Conservation (phyloP, 1,140 invertebrate genomes). For the Campoletis sonorensis region DNA sequence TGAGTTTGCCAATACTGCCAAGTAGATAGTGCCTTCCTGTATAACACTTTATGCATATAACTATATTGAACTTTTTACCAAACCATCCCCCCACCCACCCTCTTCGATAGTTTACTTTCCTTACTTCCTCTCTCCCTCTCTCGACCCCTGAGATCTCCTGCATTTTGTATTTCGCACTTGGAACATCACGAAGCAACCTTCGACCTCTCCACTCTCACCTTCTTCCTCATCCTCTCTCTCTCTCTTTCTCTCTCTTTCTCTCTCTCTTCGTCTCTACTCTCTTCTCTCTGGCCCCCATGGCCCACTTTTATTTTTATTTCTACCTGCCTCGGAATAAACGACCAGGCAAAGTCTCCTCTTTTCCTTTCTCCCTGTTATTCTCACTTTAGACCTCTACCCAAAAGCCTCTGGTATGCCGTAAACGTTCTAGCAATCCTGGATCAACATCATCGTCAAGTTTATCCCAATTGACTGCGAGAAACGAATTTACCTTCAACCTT, state of each 20-base stretch:
- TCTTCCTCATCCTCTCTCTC: neutral
- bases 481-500: too few species aligned
- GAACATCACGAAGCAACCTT: conserved; percentile 41
- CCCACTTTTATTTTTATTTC: neutral
- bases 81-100: conserved; percentile 24
- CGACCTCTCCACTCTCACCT: conserved; percentile 36
- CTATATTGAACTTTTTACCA: neutral
- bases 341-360: neutral
- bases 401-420: neutral
- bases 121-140: neutral
- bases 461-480: too few species aligned
- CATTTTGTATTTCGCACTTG: conserved; percentile 56
- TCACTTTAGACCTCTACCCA: neutral
- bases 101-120: conserved; percentile 23
- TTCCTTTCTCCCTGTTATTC: neutral
- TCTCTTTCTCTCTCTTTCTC: too few species aligned
- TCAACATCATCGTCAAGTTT: too few species aligned
- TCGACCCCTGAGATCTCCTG: conserved; percentile 45
- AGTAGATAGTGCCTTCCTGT: neutral
- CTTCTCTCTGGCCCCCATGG: neutral
- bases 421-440: too few species aligned
- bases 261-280: too few species aligned
- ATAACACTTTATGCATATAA: neutral
- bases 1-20: neutral
- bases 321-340: neutral